Evolutionary conservation across 2,888 invertebrate species (phyloP).

Genomic region (Caenorhabditis japonica): DNA sequence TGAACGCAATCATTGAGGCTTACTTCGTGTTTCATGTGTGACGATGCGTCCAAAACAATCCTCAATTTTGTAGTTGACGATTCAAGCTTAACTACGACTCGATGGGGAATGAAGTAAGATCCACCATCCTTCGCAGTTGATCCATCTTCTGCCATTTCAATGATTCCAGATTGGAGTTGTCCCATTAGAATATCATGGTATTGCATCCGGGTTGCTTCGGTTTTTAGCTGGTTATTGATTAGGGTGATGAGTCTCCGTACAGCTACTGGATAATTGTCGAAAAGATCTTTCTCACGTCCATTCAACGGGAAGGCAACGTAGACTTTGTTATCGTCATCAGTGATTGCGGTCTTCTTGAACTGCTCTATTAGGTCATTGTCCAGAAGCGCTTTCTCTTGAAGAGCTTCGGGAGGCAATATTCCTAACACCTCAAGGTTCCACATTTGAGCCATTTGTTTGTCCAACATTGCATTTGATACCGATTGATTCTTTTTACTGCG

Average conservation of each 20-base stretch:
- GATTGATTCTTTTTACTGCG: too few relatives aligned
- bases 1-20: slow-evolving; percentile 53
- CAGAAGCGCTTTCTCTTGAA: not conserved
- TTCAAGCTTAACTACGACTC: slow-evolving; percentile 36
- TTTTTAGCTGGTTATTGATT: not conserved
- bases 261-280: not conserved
- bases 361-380: not conserved
- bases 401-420: not conserved
- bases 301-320: not conserved
- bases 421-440: not conserved
- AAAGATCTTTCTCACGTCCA: not conserved
- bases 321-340: not conserved
- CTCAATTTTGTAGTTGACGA: slow-evolving; percentile 42
- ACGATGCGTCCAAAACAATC: slow-evolving; percentile 53
- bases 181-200: slow-evolving; percentile 28
- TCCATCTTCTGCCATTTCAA: slow-evolving; percentile 12
- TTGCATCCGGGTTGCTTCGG: not conserved
- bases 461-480: not conserved
- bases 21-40: slow-evolving; percentile 2
- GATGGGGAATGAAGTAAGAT: slow-evolving; percentile 46
- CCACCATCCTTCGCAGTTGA: not conserved
- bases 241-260: not conserved
- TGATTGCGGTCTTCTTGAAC: not conserved
- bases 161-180: slow-evolving; percentile 26
- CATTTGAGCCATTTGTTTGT: not conserved